Base-by-base conservation (phyloP, 53 echinoderm and acorn worm genomes). In the Crossaster papposus region DNA sequence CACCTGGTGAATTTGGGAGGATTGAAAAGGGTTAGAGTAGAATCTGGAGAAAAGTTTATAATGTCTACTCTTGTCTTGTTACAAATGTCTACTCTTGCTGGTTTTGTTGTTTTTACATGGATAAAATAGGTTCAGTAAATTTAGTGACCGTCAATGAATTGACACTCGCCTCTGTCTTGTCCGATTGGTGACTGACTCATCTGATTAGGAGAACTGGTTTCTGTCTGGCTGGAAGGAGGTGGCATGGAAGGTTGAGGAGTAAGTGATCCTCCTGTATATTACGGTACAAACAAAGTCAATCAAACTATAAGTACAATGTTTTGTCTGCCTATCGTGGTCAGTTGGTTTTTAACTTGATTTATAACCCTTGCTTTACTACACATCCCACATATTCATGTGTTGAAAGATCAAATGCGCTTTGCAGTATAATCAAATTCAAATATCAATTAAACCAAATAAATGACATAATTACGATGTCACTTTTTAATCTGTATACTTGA, bases 241-340 rank as follows among this genome's bases (percentile, higher is more conserved):
- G 91, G 94, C 89, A 92, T 92, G 85, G 89, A 88, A 74, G 97
- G 95, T 64, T 97, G 97, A 14, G 97, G 97, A 63, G 97, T 97
- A 58, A 95, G 88, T 1, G 97, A 91, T 34, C 95, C 95, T 94
- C 97, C 97, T 97, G 64, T 23, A 0, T 20, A n/a, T n/a, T n/a
- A n/a, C n/a, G n/a, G n/a, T 68, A 29, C 26, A 54, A 44, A 44
- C 31, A 85, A 85, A 85, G 52, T 2, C 73, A 73, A 14, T 58
- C 6, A 58, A 58, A 20, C 58, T 20, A 58, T 52, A 10, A 10
- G 13, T 52, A 11, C 17, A 44, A 7, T 44, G 44, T 44, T n/a
- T n/a, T 44, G 44, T 44, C 44, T 44, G 44, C 9, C 44, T 9
- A 44, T 44, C 44, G 9, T 44, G 44, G 44, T 5, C 44, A 44